phyloP scores from a whole-genome alignment of 2,113 vertebrate genomes.

The Cranoglanis bouderius region DNA sequence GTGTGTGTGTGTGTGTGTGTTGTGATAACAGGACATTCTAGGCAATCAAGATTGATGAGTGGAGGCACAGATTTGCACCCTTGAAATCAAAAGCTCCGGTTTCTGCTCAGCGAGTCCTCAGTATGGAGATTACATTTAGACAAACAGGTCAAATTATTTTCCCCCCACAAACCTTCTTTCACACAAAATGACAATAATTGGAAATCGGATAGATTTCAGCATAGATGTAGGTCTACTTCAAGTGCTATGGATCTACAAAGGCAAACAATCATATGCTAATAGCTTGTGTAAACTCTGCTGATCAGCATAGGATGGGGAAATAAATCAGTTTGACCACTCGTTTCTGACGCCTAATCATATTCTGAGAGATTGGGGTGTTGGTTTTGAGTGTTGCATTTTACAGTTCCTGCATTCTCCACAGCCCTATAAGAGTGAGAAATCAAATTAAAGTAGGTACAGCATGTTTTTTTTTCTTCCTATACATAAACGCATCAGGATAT shows the following conservation, averaged over 20 bases:
- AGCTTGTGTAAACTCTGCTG: conserved; percentile 17
- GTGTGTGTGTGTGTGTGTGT: conserved; percentile 9
- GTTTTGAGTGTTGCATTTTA: background rate
- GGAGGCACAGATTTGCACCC: background rate
- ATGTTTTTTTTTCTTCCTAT: background rate
- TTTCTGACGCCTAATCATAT: background rate
- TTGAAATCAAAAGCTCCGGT: conserved; percentile 13
- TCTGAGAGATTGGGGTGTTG: background rate
- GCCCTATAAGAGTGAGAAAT: background rate
- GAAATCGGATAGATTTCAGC: background rate
- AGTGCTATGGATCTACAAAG: background rate
- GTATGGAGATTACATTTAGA: background rate
- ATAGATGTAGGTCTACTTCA: background rate
- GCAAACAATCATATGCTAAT: conserved; percentile 3
- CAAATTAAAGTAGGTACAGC: background rate
- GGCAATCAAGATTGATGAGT: conserved; percentile 39
- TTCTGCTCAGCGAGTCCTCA: conserved; percentile 8
- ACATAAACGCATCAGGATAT: background rate
- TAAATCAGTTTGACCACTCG: background rate
- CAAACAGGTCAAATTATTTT: background rate
- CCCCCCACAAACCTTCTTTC: too few relatives aligned
- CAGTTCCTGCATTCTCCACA: background rate
- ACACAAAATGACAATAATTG: background rate
- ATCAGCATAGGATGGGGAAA: background rate
- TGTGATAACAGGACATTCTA: conserved; percentile 38